A percentile compares a stretch with the other conserved stretches of the same genome.
phyloP scores from a whole-genome alignment of 2,888 invertebrate genomes.

The Podabrus alpinus region DNA sequence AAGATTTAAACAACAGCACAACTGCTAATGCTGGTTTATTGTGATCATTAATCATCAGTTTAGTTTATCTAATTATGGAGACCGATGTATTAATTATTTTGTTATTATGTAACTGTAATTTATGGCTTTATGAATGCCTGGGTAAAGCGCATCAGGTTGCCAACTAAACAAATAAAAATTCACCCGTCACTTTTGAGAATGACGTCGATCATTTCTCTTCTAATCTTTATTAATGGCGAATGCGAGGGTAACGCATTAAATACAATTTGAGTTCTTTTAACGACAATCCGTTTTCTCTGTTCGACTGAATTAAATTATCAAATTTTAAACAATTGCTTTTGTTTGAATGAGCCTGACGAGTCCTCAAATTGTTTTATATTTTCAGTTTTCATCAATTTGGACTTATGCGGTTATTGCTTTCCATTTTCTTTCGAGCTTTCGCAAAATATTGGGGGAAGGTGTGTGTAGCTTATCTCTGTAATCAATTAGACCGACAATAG shows the following conservation, averaged over 20 bases:
- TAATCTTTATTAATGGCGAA: constrained; percentile 18
- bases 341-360: neutral
- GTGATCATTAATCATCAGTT: neutral
- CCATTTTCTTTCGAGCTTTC: neutral
- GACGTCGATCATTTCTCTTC: constrained; percentile 12
- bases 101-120: neutral
- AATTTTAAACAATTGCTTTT: neutral
- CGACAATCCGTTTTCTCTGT: neutral
- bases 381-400: neutral
- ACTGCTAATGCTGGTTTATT: neutral
- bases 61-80: neutral
- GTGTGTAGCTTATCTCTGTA: neutral
- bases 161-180: constrained; percentile 9
- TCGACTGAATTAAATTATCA: neutral
- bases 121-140: neutral
- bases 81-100: neutral
- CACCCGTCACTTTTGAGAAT: neutral
- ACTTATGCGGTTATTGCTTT: neutral
- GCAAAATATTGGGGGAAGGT: neutral
- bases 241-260: neutral
- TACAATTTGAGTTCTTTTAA: neutral
- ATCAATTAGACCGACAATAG: neutral
- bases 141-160: constrained; percentile 8
- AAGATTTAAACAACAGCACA: neutral
- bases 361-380: neutral